A percentile compares a stretch with the other conserved stretches of the same genome.
phyloP scores from a whole-genome alignment of 92 coral and sea anemone genomes.

The Ricordea florida region DNA sequence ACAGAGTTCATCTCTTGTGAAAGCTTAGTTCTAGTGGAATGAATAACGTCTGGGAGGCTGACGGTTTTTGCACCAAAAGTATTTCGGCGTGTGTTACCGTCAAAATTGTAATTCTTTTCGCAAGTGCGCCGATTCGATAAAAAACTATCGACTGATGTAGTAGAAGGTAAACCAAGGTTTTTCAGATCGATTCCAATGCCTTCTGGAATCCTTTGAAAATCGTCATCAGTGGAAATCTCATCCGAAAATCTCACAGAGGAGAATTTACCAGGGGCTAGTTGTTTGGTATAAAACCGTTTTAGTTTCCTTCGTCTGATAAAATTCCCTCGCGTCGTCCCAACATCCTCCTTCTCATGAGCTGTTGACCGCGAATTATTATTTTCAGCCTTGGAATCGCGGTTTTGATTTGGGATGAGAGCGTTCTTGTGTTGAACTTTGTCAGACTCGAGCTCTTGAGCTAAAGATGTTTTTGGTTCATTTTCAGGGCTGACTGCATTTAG shows the following conservation, averaged over 20 bases:
- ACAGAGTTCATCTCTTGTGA: not conserved
- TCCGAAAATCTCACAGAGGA: slow-evolving; percentile 77
- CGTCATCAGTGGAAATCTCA: slow-evolving; percentile 56
- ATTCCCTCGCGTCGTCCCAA: slow-evolving; percentile 11
- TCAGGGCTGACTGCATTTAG: slow-evolving; percentile 25
- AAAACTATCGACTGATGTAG: slow-evolving; percentile 23
- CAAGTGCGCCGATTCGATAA: not conserved
- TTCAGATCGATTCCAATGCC: not conserved
- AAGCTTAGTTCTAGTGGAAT: slow-evolving; percentile 5
- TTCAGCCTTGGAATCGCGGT: not conserved
- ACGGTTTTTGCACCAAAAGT: not conserved
- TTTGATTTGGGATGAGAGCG: not conserved
- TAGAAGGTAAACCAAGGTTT: not conserved
- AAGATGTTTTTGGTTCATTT: not conserved
- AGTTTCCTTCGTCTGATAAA: slow-evolving; percentile 33
- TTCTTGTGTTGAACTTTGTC: too few species aligned
- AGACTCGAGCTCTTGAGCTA: too few species aligned
- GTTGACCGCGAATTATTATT: not conserved
- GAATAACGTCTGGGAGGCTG: slow-evolving; percentile 19
- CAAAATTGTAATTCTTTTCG: not conserved
- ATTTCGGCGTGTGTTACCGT: not conserved
- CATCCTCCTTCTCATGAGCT: not conserved
- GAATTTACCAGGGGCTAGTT: slow-evolving; percentile 68
- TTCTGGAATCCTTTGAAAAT: slow-evolving; percentile 27
- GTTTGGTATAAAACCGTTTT: slow-evolving; percentile 48